Conservation (phyloP, 2,888 invertebrate species). For the Psylliodes chrysocephalus region DNA sequence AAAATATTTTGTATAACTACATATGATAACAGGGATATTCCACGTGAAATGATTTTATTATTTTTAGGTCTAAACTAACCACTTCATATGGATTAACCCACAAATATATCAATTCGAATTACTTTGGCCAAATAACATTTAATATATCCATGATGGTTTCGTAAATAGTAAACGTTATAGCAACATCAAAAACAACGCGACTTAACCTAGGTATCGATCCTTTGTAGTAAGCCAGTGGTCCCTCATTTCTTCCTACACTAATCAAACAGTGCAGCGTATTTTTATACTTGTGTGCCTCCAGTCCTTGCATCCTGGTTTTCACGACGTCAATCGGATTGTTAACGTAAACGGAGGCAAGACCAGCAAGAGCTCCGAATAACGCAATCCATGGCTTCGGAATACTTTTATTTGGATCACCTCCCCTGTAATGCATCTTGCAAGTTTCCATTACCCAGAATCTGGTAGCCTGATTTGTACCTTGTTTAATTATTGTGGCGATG, state of each 20-base stretch:
- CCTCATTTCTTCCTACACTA: slow-evolving; percentile 93
- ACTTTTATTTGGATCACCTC: slow-evolving; percentile 5
- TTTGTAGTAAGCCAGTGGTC: slow-evolving; percentile 97
- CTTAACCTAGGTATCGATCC: slow-evolving; percentile 96
- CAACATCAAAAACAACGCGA: slow-evolving; percentile 96
- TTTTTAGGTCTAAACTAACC: too few relatives aligned
- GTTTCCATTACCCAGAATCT: slow-evolving; percentile 23
- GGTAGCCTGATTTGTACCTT: slow-evolving; percentile 20
- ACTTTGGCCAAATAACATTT: slow-evolving; percentile 80
- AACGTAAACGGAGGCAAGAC: slow-evolving; percentile 96
- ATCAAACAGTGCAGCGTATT: slow-evolving; percentile 91
- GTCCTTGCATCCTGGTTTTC: slow-evolving; percentile 99
- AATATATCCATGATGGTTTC: slow-evolving; percentile 98
- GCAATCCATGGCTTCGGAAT: slow-evolving; percentile 12
- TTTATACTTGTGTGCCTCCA: slow-evolving; percentile 95
- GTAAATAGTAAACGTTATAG: slow-evolving; percentile 88
- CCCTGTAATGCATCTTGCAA: slow-evolving; percentile 15
- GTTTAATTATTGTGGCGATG: slow-evolving; percentile 4
- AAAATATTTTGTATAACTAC: too few relatives aligned
- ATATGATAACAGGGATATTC: too few relatives aligned
- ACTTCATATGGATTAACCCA: too few relatives aligned
- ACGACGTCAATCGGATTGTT: slow-evolving; percentile 99
- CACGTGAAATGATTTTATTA: too few relatives aligned
- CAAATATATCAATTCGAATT: too few relatives aligned
- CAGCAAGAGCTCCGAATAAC: slow-evolving; percentile 37